A percentile compares a stretch with the other conserved stretches of the same genome.
These are phyloP conservation scores for Phymorhynchus buccinoides DNA, from an alignment of 1,140 invertebrate species.

Conservation along the genomic window DNA sequence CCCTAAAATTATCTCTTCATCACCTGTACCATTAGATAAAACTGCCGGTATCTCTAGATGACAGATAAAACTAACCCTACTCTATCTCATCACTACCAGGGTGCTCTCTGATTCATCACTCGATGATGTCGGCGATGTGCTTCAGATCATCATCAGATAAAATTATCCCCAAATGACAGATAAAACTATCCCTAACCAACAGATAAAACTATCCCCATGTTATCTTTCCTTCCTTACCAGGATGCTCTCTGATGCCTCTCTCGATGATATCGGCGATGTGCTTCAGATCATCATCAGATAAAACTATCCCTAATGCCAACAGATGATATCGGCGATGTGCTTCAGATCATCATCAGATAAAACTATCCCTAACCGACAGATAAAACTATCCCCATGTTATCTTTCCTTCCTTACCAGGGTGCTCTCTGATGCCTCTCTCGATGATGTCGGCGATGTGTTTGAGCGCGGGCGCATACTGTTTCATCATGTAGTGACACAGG, in stretches of 20 bases:
- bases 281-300: constrained; percentile 84
- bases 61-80: too few relatives aligned
- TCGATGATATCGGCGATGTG: constrained; percentile 93
- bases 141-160: too few relatives aligned
- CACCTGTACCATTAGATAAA: too few relatives aligned
- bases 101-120: constrained; percentile 95
- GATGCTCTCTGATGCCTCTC: constrained; percentile 95
- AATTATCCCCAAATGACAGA: too few relatives aligned
- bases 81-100: constrained; percentile 76
- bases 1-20: too few relatives aligned
- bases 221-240: constrained; percentile 73
- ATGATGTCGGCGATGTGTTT: constrained; percentile 91
- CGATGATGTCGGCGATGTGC: constrained; percentile 91
- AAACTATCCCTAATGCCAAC: too few relatives aligned
- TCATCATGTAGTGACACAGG: constrained; percentile 93
- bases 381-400: neutral
- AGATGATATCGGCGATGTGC: constrained; percentile 83
- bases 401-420: constrained; percentile 80
- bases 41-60: too few relatives aligned
- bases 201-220: too few relatives aligned
- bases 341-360: constrained; percentile 85
- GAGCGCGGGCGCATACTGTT: constrained; percentile 92
- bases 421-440: constrained; percentile 94
- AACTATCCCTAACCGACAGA: too few relatives aligned
- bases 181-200: too few relatives aligned